Conservation (phyloP, 2,888 invertebrate genomes). For the Schrankia costaestrigalis region DNA sequence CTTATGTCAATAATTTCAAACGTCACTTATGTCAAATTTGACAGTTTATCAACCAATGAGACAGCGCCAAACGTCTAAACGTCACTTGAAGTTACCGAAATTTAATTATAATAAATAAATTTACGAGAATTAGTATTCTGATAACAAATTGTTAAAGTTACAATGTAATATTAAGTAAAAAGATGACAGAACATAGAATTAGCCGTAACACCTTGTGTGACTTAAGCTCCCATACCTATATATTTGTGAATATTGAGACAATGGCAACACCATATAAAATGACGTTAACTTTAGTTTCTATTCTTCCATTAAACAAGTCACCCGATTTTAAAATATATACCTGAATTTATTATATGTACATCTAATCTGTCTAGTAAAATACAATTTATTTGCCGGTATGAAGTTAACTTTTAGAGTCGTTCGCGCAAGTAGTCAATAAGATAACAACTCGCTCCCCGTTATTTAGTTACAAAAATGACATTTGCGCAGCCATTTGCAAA, state of each 20-base stretch:
- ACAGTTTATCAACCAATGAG: too few relatives aligned
- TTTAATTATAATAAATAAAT: neutral
- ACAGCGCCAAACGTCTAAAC: too few relatives aligned
- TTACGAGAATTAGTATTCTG: too few relatives aligned
- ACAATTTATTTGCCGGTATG: too few relatives aligned
- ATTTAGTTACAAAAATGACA: neutral
- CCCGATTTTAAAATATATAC: slow-evolving; percentile 40
- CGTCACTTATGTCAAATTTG: too few relatives aligned
- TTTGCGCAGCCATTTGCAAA: too few relatives aligned
- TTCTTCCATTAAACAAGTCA: slow-evolving; percentile 44
- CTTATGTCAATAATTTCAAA: too few relatives aligned
- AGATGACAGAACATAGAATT: slow-evolving; percentile 73
- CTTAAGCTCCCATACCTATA: slow-evolving; percentile 71
- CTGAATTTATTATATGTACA: slow-evolving; percentile 20
- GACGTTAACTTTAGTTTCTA: slow-evolving; percentile 50
- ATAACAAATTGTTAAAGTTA: slow-evolving; percentile 34
- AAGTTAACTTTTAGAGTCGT: too few relatives aligned
- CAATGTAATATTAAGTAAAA: slow-evolving; percentile 40
- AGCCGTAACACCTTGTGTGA: slow-evolving; percentile 76
- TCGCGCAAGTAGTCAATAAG: too few relatives aligned
- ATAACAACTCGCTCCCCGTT: too few relatives aligned
- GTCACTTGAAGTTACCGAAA: neutral
- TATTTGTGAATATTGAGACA: slow-evolving; percentile 66
- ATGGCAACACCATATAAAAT: slow-evolving; percentile 71
- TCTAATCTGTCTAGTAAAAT: too few relatives aligned